Base-by-base conservation (phyloP, 37 sponge, comb jelly and placozoan genomes). In the Trichoplax adhaerens region DNA sequence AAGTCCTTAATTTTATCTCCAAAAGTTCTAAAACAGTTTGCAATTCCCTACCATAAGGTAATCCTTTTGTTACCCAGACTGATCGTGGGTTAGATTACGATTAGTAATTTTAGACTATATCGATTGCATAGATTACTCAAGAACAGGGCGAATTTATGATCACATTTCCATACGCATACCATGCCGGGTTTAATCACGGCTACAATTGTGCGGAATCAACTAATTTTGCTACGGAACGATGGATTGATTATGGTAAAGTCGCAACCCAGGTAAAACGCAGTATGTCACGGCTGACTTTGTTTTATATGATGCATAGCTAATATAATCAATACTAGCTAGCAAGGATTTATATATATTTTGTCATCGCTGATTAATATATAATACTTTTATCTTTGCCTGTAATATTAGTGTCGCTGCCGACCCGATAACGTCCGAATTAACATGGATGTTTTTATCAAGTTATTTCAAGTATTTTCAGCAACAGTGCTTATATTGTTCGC, bases 181-280 rank as follows among this genome's bases (percentile, higher is more conserved):
- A 96, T 72, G 83, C 88, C 65, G 98, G 98, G 48, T 96, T 96
- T 77, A 96, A 96, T 63, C 74, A 76, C 47, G 98, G 98, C 2
- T 79, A 85, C 77, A 96, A 96, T 70, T 84, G 86, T 79, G 98
- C 98, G 53, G 98, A 96, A 81, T 88, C 89, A 57, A 91, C 93
- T 46, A 96, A 96, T 81, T 96, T 96, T 86, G 98, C 93, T 1
- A 61, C 77, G 2, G 54, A 73, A 12, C 57, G 89, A 29, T 96
- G 98, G 98, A 83, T 96, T 52, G 81, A 91, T 62, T 78, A 81
- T 75, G 98, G 92, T 0, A 79, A 78, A 78, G 86, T 76, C 47
- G 93, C 98, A 5, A 81, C 84, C 10, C 56, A 68, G 58, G 84
- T 83, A 57, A 61, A 72, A 64, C 0, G 54, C 62, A 53, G 12